Conservation (phyloP, 1,140 invertebrate genomes). For the Oncopeltus fasciatus region DNA sequence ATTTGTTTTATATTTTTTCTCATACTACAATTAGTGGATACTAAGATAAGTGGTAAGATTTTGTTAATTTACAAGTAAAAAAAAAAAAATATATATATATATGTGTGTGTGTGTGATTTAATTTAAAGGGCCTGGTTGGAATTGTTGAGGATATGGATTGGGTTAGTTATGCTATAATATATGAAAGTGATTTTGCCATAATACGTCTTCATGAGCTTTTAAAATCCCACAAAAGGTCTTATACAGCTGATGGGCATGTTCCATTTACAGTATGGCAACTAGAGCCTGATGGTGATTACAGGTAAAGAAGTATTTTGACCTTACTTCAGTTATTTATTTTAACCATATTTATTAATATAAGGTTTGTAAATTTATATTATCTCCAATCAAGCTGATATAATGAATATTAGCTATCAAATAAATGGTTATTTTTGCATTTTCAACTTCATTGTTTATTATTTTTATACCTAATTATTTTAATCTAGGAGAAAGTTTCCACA, state of each 20-base stretch:
- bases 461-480: too few relatives aligned
- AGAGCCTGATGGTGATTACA: slow-evolving; percentile 38
- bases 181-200: slow-evolving; percentile 64
- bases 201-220: slow-evolving; percentile 69
- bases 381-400: too few relatives aligned
- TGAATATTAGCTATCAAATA: too few relatives aligned
- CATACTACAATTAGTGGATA: not conserved
- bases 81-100: not conserved
- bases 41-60: not conserved
- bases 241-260: slow-evolving; percentile 24
- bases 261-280: slow-evolving; percentile 44
- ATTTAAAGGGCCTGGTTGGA: slow-evolving; percentile 45
- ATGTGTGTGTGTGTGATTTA: not conserved
- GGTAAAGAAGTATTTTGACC: too few relatives aligned
- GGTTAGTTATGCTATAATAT: slow-evolving; percentile 64
- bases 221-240: slow-evolving; percentile 40
- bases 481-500: too few relatives aligned
- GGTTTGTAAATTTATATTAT: too few relatives aligned
- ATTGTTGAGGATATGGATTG: slow-evolving; percentile 58
- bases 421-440: too few relatives aligned
- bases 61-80: not conserved
- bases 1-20: too few relatives aligned
- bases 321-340: not conserved
- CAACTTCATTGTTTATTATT: too few relatives aligned
- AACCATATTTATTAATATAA: too few relatives aligned